Percentiles rank a stretch among this genome's conserved stretches.
phyloP scores from a whole-genome alignment of 2,113 vertebrate genomes.

The Erythrocebus patas region DNA sequence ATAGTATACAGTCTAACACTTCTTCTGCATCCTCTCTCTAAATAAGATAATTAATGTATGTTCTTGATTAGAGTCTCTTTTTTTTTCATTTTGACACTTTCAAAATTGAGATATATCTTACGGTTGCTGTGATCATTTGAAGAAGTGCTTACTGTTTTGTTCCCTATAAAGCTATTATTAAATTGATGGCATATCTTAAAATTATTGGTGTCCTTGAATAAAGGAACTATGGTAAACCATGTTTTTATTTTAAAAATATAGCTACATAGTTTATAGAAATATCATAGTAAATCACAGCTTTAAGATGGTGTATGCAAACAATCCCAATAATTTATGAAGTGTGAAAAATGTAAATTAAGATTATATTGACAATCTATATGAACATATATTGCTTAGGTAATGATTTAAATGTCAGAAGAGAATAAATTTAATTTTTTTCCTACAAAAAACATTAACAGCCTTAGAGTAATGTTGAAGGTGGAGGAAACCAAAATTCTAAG shows the following conservation, averaged over 20 bases:
- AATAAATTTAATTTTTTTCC: conserved; percentile 30
- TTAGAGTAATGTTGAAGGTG: background rate
- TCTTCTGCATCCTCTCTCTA: background rate
- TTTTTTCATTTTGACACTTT: background rate
- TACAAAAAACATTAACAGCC: background rate
- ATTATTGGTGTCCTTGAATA: background rate
- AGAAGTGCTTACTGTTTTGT: background rate
- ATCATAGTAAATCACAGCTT: conserved; percentile 8
- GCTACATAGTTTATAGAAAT: conserved; percentile 4
- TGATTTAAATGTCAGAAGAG: conserved; percentile 9
- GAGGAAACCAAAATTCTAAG: conserved; percentile 18
- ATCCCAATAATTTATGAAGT: background rate
- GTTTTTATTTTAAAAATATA: background rate
- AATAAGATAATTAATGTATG: background rate
- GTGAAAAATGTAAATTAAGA: conserved; percentile 25
- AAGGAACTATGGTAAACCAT: background rate
- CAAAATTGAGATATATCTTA: background rate
- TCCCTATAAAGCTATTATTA: background rate
- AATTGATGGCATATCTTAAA: background rate
- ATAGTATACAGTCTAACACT: background rate
- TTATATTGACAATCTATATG: conserved; percentile 9
- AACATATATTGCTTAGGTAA: conserved; percentile 17
- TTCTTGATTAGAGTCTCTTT: background rate
- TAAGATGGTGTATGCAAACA: background rate
- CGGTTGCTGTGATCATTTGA: background rate